Conservation (phyloP, 2,797 vertebrate genomes). For the Propithecus perrieri region DNA sequence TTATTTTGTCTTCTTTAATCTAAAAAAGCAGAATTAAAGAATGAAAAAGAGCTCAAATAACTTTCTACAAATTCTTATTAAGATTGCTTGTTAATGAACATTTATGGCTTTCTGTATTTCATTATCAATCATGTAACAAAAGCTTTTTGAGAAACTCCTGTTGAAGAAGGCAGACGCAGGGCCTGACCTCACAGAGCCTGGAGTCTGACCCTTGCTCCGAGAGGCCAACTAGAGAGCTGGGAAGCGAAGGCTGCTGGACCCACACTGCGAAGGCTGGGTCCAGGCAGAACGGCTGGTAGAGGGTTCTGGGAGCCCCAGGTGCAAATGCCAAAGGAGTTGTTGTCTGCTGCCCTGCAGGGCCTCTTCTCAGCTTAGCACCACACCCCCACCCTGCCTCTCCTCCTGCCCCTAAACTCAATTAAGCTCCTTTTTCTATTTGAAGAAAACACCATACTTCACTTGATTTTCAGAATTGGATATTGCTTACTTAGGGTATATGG, state of each 20-base stretch:
- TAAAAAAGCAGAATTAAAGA: constrained; percentile 74
- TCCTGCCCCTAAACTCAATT: fast-evolving
- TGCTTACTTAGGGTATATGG: neutral
- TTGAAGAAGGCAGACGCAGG: neutral
- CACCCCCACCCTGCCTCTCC: neutral
- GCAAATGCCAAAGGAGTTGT: too few relatives aligned
- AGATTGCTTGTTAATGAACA: neutral
- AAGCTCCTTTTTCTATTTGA: neutral
- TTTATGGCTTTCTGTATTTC: neutral
- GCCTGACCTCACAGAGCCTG: neutral
- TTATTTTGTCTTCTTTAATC: constrained; percentile 87
- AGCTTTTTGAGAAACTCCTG: neutral
- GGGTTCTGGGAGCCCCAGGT: fast-evolving
- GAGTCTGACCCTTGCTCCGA: neutral
- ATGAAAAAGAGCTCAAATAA: neutral
- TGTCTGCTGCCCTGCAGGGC: neutral
- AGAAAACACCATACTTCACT: neutral
- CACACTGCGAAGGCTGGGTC: neutral
- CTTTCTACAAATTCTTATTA: neutral
- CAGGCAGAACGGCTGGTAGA: fast-evolving
- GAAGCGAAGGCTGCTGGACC: neutral
- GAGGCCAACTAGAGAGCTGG: neutral
- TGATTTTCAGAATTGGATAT: neutral
- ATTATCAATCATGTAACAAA: neutral
- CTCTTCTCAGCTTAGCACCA: neutral